A percentile compares a stretch with the other conserved stretches of the same genome.
These are phyloP conservation scores for Bungarus multicinctus DNA, from an alignment of 2,113 vertebrate species.

Conservation along the genomic window DNA sequence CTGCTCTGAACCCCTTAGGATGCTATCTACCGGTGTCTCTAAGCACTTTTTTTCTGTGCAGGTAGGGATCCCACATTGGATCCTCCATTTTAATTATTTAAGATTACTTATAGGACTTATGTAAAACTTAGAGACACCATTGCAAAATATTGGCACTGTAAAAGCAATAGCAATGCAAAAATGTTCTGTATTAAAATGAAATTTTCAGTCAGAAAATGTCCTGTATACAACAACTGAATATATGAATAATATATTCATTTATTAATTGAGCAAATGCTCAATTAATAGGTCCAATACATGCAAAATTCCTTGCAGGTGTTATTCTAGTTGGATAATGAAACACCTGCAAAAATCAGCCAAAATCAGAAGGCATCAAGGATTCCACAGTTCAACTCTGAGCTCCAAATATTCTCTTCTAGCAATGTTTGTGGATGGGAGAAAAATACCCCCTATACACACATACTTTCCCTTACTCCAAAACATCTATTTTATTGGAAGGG, in stretches of 20 bases:
- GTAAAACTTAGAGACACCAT: background rate
- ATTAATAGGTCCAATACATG: background rate
- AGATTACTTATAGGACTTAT: background rate
- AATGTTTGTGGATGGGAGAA: background rate
- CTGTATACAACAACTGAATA: too few relatives aligned
- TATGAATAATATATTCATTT: background rate
- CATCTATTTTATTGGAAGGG: background rate
- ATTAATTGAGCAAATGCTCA: background rate
- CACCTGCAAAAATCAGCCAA: too few relatives aligned
- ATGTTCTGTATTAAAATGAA: background rate
- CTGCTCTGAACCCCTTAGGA: background rate
- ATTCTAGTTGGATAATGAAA: too few relatives aligned
- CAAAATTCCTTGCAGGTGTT: background rate
- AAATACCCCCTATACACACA: background rate
- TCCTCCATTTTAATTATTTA: background rate
- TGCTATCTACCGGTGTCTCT: background rate
- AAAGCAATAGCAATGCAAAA: background rate
- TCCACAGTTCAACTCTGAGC: too few relatives aligned
- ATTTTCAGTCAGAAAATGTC: background rate
- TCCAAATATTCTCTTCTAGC: background rate
- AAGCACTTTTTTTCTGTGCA: background rate
- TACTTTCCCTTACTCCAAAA: background rate
- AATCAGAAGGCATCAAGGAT: too few relatives aligned
- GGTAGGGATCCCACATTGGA: background rate
- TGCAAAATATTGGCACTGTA: background rate